Conservation (phyloP, 2,797 vertebrate species). For the Gallinago nigripennis region DNA sequence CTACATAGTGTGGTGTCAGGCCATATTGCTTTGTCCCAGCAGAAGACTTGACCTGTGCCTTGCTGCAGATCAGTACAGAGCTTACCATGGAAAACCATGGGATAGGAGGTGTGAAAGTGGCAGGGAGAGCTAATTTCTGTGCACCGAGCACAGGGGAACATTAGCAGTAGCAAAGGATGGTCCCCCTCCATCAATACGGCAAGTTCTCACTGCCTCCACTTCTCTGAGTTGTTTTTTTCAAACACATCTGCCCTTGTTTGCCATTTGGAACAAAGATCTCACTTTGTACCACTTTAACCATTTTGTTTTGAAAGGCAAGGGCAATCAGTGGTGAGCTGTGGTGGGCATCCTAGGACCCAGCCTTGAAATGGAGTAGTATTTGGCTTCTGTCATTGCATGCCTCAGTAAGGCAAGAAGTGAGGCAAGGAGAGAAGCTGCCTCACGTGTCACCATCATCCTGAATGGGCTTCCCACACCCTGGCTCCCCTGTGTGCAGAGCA, state of each 20-base stretch:
- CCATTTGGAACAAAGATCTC: accelerated
- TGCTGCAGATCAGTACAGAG: background rate
- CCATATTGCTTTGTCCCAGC: background rate
- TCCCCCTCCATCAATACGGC: accelerated
- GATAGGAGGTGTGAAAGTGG: background rate
- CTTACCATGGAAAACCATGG: background rate
- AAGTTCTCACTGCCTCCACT: background rate
- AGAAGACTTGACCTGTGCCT: background rate
- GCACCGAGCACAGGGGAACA: accelerated
- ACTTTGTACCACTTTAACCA: background rate
- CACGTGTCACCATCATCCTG: too few species aligned
- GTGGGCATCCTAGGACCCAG: background rate
- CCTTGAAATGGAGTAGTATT: background rate
- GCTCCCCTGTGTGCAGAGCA: background rate
- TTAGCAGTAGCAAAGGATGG: background rate
- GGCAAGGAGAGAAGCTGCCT: background rate
- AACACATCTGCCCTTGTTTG: background rate
- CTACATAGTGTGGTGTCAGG: background rate
- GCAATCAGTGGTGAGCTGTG: accelerated
- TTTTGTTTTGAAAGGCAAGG: background rate
- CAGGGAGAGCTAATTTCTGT: background rate
- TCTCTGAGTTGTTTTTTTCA: background rate
- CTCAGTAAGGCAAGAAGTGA: background rate
- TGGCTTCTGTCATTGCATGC: background rate
- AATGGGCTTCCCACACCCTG: background rate